phyloP scores from a whole-genome alignment of 2,113 vertebrate genomes.

The Corythaixoides concolor region DNA sequence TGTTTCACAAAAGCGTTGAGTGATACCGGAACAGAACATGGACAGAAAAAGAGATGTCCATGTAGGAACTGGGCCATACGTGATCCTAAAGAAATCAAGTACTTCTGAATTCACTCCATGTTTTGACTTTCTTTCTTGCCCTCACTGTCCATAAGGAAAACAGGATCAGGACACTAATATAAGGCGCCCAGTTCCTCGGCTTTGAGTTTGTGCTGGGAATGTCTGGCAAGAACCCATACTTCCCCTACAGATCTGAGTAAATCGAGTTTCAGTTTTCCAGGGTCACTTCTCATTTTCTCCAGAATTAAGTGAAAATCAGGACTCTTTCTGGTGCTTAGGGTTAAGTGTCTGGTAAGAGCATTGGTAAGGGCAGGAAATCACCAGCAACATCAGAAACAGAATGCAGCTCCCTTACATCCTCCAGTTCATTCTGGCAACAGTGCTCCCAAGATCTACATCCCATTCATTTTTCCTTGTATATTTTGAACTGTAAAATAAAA shows the following conservation, averaged over 20 bases:
- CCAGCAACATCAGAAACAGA: neutral
- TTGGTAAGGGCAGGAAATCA: neutral
- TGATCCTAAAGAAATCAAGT: neutral
- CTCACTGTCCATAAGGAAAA: neutral
- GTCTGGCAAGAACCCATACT: neutral
- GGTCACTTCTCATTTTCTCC: neutral
- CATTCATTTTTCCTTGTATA: neutral
- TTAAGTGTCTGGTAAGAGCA: neutral
- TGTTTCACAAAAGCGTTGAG: neutral
- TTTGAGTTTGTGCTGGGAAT: neutral
- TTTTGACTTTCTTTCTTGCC: neutral
- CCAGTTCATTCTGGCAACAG: neutral
- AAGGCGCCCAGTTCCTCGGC: neutral
- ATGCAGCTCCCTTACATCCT: neutral
- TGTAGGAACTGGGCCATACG: neutral
- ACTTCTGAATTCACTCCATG: neutral
- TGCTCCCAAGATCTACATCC: neutral
- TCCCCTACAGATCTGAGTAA: neutral
- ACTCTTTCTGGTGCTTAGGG: neutral
- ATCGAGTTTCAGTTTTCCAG: neutral
- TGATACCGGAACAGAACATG: neutral
- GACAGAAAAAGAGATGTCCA: neutral
- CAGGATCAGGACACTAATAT: neutral
- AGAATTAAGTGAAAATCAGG: neutral
- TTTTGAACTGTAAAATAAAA: neutral